Base-by-base conservation (phyloP, 2,888 invertebrate species). In the Tipula confusa region DNA sequence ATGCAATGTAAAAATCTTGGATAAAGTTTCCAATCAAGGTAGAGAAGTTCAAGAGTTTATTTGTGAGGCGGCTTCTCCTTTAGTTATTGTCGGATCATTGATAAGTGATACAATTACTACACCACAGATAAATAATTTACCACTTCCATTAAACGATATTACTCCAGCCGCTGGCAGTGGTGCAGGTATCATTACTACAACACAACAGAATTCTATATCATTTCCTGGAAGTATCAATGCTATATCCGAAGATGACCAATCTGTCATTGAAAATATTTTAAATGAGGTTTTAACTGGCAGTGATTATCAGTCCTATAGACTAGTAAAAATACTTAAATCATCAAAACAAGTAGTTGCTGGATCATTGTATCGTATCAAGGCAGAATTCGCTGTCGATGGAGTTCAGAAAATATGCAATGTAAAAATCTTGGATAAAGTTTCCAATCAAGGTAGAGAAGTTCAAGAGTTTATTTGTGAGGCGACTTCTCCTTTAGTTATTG, bases 261-360 rank as follows among this genome's bases (percentile, higher is more conserved):
- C 1, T 33, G 24, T 24, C 9, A 24, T 64, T 24, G 64, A 18
- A 24, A 64, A 64, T 64, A 64, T 64, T 64, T 64, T 64, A 24
- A 64, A 64, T 64, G 64, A 3, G 3, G 11, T 64, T 64, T 64
- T 64, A 11, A 2, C 24, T 1, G 11, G 2, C 9, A 13, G 24
- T 9, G 9, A 64, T 64, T 64, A 24, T 11, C 64, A 64, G 9
- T 24, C 9, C 7, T 64, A 64, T 13, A 64, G 9, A 11, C 9
- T 64, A 24, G 9, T 64, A 1, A 64, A 13, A 24, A 9, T 64
- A 64, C 18, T 64, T 64, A 24, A 64, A 64, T 91, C 91, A 2
- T 88, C 89, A 0, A 88, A 87, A 79, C 91, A 93, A 88, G 87
- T 92, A 0, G 92, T 92, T 0, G 87, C 91, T 11, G 94, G 93